These are phyloP conservation scores for Brachymystax lenok DNA, from an alignment of 2,797 vertebrate species.

Conservation along the genomic window DNA sequence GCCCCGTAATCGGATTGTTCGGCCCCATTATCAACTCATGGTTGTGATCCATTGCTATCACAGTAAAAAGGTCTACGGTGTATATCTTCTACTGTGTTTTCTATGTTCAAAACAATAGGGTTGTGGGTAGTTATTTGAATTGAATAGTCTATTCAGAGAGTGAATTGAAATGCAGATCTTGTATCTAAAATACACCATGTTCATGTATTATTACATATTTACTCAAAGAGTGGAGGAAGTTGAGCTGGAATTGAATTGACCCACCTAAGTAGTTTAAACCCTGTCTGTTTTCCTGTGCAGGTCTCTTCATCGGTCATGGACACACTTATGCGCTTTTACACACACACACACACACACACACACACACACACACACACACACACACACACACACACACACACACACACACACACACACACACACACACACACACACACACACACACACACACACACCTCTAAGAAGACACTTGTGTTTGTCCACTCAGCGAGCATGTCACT, in stretches of 20 bases:
- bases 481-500: not conserved
- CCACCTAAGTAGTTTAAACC: too few relatives aligned
- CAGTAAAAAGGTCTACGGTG: not conserved
- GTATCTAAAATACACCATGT: too few relatives aligned
- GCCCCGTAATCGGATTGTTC: not conserved
- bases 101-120: not conserved
- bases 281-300: too few relatives aligned
- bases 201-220: too few relatives aligned
- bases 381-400: conserved; percentile 2
- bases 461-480: too few relatives aligned
- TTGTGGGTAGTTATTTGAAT: not conserved
- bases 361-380: not conserved
- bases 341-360: not conserved
- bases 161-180: too few relatives aligned
- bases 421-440: conserved; percentile 2
- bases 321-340: not conserved
- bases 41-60: not conserved
- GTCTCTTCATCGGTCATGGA: conserved; percentile 1
- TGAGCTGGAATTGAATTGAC: too few relatives aligned
- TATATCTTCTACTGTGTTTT: not conserved
- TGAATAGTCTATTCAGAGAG: not conserved
- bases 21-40: not conserved
- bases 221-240: too few relatives aligned
- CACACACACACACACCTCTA: not conserved
- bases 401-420: not conserved